Evolutionary conservation across 1,140 invertebrate genomes (phyloP).

Genomic region (Ditylenchus dipsaci): DNA sequence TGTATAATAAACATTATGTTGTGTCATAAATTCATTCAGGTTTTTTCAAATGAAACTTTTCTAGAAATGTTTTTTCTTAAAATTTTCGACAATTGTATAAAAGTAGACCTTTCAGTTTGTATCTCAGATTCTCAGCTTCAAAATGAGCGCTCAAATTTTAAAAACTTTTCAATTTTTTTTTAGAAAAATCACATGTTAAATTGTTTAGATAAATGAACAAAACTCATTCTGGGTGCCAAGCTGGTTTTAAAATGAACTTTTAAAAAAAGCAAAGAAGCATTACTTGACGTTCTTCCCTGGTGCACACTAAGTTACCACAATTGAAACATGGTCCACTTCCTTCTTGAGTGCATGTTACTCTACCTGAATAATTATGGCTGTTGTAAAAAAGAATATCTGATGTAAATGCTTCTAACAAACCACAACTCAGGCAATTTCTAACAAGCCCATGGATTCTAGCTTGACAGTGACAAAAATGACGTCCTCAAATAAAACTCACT

Average conservation of each 20-base stretch:
- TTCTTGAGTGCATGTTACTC: slow-evolving; percentile 91
- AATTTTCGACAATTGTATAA: too few species aligned
- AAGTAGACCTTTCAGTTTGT: too few species aligned
- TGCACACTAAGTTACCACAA: slow-evolving; percentile 73
- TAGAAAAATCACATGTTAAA: not conserved
- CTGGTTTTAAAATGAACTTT: not conserved
- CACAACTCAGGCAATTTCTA: slow-evolving; percentile 88
- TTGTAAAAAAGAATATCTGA: not conserved
- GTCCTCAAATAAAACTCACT: slow-evolving; percentile 65
- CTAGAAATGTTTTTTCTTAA: too few species aligned
- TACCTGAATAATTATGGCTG: not conserved
- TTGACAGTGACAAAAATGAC: slow-evolving; percentile 83
- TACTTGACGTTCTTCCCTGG: slow-evolving; percentile 49
- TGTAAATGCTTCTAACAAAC: slow-evolving; percentile 56
- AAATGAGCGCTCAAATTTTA: too few species aligned
- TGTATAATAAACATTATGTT: too few species aligned
- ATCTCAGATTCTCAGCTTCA: too few species aligned
- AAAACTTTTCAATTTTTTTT: too few species aligned
- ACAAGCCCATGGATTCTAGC: slow-evolving; percentile 81
- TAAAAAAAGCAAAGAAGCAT: slow-evolving; percentile 1
- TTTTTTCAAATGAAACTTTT: too few species aligned
- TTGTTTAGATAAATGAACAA: too few species aligned
- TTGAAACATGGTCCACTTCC: slow-evolving; percentile 90
- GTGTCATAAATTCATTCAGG: too few species aligned
- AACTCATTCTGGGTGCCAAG: not conserved